A percentile compares a stretch with the other conserved stretches of the same genome.
phyloP scores from a whole-genome alignment of 2,797 vertebrate species.

The Sebastes flavidus region DNA sequence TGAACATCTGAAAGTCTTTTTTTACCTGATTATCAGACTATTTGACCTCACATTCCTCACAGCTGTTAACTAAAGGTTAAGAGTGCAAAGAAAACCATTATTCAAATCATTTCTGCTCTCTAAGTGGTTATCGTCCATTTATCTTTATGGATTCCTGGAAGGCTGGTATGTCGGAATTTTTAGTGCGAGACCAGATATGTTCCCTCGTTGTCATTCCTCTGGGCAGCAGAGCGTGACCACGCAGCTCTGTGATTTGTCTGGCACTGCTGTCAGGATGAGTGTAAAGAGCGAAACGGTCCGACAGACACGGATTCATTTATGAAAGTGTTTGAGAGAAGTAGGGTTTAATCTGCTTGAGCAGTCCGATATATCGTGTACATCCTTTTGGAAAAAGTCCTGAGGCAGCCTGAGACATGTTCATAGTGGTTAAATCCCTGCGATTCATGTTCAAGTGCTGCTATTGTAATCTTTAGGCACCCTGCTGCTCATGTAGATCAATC shows the following conservation, averaged over 20 bases:
- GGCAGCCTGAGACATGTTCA: conserved; percentile 18
- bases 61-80: conserved; percentile 13
- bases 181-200: conserved; percentile 39
- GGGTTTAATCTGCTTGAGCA: conserved; percentile 30
- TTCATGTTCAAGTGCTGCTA: conserved; percentile 26
- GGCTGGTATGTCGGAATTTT: conserved; percentile 49
- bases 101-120: conserved; percentile 5
- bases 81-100: conserved; percentile 27
- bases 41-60: conserved; percentile 2
- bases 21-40: conserved; percentile 7
- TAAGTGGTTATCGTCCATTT: conserved; percentile 14
- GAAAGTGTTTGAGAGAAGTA: neutral
- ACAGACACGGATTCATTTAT: conserved; percentile 19
- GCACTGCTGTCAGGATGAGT: conserved; percentile 7
- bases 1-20: neutral
- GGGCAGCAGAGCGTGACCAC: conserved; percentile 44
- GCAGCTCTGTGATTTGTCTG: conserved; percentile 1
- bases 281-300: conserved; percentile 8
- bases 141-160: conserved; percentile 28
- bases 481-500: conserved; percentile 1
- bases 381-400: conserved; percentile 25
- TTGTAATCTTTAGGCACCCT: conserved; percentile 27
- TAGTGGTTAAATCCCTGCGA: conserved; percentile 33
- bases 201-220: conserved; percentile 23
- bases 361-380: neutral